A percentile compares a stretch with the other conserved stretches of the same genome.
Conservation (phyloP, 2,797 vertebrate genomes). For the Phalanger gymnotis region DNA sequence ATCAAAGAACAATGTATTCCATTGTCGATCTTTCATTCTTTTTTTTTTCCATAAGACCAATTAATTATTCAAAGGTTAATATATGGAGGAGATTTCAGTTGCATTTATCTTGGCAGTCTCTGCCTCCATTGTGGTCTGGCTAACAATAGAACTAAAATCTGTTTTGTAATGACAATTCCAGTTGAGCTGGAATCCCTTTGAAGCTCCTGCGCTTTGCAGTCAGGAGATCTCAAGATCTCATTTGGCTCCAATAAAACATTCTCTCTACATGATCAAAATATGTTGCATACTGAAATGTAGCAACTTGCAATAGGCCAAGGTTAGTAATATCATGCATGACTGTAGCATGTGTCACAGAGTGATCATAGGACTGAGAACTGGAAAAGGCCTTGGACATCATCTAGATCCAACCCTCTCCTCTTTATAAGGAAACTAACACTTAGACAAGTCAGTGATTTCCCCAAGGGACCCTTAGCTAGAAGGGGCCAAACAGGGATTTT, state of each 20-base stretch:
- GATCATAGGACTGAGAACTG: background rate
- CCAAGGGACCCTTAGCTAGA: background rate
- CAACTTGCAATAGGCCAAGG: conserved; percentile 22
- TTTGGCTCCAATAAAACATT: conserved; percentile 76
- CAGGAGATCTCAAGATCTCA: conserved; percentile 79
- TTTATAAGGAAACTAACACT: background rate
- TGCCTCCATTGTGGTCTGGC: conserved; percentile 78
- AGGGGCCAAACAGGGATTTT: background rate
- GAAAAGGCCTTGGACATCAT: background rate
- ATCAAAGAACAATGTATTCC: conserved; percentile 83
- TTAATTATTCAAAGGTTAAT: conserved; percentile 85
- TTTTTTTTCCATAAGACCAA: conserved; percentile 80
- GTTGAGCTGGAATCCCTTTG: conserved; percentile 81
- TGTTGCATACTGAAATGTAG: conserved; percentile 64
- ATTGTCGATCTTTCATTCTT: conserved; percentile 79
- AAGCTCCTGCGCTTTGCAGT: conserved; percentile 75
- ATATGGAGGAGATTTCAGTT: conserved; percentile 76
- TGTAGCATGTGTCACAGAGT: background rate
- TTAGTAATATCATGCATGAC: background rate
- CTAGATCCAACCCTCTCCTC: background rate
- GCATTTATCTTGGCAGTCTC: conserved; percentile 81
- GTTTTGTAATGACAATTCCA: conserved; percentile 83
- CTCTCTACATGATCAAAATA: conserved; percentile 73
- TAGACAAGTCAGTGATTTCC: background rate
- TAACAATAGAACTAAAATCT: conserved; percentile 80